phyloP scores from a whole-genome alignment of 2,888 invertebrate species.

The Galeopsomyia nigrocyanea region DNA sequence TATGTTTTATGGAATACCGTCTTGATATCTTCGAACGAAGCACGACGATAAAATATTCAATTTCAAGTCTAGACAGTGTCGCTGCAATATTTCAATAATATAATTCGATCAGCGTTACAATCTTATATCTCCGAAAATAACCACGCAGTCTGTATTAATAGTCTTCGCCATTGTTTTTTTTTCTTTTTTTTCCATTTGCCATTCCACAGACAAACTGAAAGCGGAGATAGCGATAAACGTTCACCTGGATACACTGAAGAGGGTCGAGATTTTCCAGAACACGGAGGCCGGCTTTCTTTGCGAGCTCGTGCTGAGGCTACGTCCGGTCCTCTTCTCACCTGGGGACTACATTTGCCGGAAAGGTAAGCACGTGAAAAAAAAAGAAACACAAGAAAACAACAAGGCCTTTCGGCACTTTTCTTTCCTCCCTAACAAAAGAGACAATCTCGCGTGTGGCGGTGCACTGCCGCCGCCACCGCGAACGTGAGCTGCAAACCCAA shows the following conservation, averaged over 20 bases:
- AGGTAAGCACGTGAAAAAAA: slow-evolving; percentile 75
- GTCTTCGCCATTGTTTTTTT: not conserved
- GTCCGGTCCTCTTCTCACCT: slow-evolving; percentile 97
- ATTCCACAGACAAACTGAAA: slow-evolving; percentile 87
- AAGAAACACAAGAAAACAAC: not conserved
- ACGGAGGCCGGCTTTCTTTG: slow-evolving; percentile 99
- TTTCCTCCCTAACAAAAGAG: not conserved
- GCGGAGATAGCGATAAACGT: slow-evolving; percentile 99
- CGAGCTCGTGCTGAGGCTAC: slow-evolving; percentile 92
- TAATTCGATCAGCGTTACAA: too few species aligned
- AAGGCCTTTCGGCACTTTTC: not conserved
- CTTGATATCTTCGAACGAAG: too few species aligned
- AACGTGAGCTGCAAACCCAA: slow-evolving; percentile 20
- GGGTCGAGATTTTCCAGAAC: slow-evolving; percentile 99
- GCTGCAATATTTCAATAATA: too few species aligned
- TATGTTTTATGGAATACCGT: too few species aligned
- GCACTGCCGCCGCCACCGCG: not conserved
- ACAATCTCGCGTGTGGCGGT: slow-evolving; percentile 20
- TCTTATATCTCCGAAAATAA: too few species aligned
- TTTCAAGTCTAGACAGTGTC: too few species aligned
- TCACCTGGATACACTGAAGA: slow-evolving; percentile 96
- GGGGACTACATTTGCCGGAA: slow-evolving; percentile 99
- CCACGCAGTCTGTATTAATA: too few species aligned
- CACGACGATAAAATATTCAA: too few species aligned
- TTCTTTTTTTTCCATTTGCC: not conserved